phyloP scores from a whole-genome alignment of 35 echinoderm and acorn worm genomes.

The Diadema setosum region DNA sequence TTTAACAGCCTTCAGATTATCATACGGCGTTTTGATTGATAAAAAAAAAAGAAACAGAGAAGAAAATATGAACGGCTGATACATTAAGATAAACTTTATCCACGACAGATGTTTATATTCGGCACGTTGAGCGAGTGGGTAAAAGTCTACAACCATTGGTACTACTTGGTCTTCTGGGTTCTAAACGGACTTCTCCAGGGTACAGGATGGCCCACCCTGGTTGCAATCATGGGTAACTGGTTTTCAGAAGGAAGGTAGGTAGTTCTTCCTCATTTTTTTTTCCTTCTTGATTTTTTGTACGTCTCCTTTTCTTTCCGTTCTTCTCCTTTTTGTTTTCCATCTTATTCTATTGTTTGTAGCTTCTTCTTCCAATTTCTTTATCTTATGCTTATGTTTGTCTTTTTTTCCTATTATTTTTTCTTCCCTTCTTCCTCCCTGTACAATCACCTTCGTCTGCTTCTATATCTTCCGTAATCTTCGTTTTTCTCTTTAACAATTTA shows the following conservation, averaged over 20 bases:
- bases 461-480: too few species aligned
- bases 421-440: too few species aligned
- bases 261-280: background rate
- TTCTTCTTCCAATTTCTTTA: background rate
- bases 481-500: too few species aligned
- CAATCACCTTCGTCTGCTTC: too few species aligned
- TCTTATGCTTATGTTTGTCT: background rate
- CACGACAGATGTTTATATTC: conserved; percentile 92
- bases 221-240: conserved; percentile 81
- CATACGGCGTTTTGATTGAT: too few species aligned
- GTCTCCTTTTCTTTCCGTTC: background rate
- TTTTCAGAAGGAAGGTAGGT: conserved; percentile 35
- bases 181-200: conserved; percentile 75
- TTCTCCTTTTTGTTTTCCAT: background rate
- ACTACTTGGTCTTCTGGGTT: conserved; percentile 76
- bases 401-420: too few species aligned
- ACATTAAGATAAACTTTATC: too few species aligned
- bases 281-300: background rate
- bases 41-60: too few species aligned
- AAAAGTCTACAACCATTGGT: conserved; percentile 52
- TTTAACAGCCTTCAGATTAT: too few species aligned
- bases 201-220: conserved; percentile 56
- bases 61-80: too few species aligned
- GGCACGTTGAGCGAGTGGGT: conserved; percentile 80
- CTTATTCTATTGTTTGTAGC: background rate